These are phyloP conservation scores for Macropis europaea DNA, from an alignment of 2,888 invertebrate species.

Conservation along the genomic window DNA sequence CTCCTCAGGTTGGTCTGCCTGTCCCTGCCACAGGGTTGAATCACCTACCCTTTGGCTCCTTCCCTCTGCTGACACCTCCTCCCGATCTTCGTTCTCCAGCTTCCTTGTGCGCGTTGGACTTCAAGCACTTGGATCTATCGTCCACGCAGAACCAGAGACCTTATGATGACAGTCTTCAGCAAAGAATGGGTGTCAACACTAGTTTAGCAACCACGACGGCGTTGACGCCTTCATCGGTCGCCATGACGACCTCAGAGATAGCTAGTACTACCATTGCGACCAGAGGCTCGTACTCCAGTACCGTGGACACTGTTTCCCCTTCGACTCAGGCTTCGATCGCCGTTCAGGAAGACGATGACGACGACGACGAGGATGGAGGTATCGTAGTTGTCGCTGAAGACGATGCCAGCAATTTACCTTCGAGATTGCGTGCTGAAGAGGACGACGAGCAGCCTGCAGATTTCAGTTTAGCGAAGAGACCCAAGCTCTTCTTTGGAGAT, in stretches of 20 bases:
- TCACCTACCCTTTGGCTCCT: constrained; percentile 89
- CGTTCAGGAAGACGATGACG: constrained; percentile 75
- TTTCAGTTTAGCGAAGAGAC: constrained; percentile 85
- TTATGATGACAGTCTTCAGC: constrained; percentile 81
- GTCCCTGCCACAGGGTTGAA: constrained; percentile 85
- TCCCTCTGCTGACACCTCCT: constrained; percentile 88
- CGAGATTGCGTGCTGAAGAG: constrained; percentile 72
- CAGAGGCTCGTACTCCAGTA: constrained; percentile 41
- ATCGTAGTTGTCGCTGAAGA: constrained; percentile 89
- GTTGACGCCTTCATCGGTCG: constrained; percentile 80
- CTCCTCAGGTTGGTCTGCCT: constrained; percentile 86
- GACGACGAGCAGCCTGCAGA: constrained; percentile 84
- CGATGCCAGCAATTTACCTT: constrained; percentile 78
- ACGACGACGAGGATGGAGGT: constrained; percentile 85
- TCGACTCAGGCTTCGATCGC: constrained; percentile 69
- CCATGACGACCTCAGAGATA: constrained; percentile 64
- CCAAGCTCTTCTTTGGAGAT: constrained; percentile 82
- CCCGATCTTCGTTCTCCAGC: constrained; percentile 84
- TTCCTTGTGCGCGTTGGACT: constrained; percentile 82
- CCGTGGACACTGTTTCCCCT: constrained; percentile 54
- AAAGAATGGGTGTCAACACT: constrained; percentile 83
- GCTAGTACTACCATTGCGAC: constrained; percentile 27
- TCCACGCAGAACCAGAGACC: constrained; percentile 78
- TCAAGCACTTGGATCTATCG: constrained; percentile 85
- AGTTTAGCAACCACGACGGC: constrained; percentile 78